Percentiles rank a stretch among this genome's conserved stretches.
These are phyloP conservation scores for Camelus bactrianus DNA, from an alignment of 2,113 vertebrate species.

Conservation along the genomic window DNA sequence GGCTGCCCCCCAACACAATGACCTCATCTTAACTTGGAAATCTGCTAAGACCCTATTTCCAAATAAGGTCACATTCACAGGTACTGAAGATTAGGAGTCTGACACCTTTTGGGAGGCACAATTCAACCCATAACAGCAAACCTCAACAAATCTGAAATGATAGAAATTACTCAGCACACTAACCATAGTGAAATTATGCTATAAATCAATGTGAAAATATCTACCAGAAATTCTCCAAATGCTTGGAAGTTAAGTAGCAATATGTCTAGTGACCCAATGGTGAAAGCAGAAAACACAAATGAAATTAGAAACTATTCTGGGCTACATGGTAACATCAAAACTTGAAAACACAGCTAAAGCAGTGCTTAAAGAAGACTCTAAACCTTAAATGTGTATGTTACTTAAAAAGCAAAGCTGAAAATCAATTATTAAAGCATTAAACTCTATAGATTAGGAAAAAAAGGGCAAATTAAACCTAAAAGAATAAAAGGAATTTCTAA, in stretches of 20 bases:
- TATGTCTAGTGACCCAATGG: neutral
- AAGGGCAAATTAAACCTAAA: neutral
- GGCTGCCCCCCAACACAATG: too few relatives aligned
- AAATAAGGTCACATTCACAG: neutral
- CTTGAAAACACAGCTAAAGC: neutral
- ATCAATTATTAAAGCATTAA: neutral
- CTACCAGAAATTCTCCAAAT: neutral
- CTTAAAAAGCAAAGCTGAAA: neutral
- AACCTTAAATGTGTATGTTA: neutral
- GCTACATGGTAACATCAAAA: neutral
- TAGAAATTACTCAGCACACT: neutral
- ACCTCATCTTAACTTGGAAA: neutral
- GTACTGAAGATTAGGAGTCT: neutral
- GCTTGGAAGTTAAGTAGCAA: neutral
- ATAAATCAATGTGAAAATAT: neutral
- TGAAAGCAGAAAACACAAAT: neutral
- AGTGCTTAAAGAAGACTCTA: neutral
- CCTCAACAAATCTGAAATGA: constrained; percentile 3
- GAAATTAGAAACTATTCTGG: neutral
- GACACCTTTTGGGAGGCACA: neutral
- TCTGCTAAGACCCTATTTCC: neutral
- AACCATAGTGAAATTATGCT: neutral
- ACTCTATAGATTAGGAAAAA: neutral
- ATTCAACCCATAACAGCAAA: neutral
- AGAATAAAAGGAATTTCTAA: neutral